Evolutionary conservation across 2,113 vertebrate genomes (phyloP).

Genomic region (Brachyhypopomus occidentalis): DNA sequence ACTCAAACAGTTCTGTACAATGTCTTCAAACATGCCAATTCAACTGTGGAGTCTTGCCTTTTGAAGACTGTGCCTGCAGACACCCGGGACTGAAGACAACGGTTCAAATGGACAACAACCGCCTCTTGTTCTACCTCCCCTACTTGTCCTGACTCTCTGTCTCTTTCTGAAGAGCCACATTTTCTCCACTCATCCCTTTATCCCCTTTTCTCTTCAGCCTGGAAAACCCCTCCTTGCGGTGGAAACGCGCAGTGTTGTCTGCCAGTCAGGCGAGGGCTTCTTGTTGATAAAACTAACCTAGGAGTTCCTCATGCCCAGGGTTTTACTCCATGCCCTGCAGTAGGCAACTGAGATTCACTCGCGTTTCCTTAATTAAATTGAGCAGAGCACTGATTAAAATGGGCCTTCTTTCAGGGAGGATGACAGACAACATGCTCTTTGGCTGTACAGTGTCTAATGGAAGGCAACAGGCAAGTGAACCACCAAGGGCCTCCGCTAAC

Average conservation of each 20-base stretch:
- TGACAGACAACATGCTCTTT: constrained; percentile 37
- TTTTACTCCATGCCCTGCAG: neutral
- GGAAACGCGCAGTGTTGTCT: neutral
- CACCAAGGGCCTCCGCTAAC: constrained; percentile 11
- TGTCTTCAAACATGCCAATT: neutral
- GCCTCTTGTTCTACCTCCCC: neutral
- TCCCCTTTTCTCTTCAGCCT: neutral
- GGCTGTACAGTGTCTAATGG: constrained; percentile 14
- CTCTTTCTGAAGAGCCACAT: neutral
- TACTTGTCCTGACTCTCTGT: neutral
- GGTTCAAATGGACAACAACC: too few relatives aligned
- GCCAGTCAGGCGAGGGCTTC: neutral
- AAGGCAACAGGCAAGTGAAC: constrained; percentile 29
- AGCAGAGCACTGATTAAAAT: constrained; percentile 50
- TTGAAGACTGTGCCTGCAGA: neutral
- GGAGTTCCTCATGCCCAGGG: neutral
- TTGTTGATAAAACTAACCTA: neutral
- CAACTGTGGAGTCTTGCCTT: neutral
- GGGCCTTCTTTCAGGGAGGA: constrained; percentile 35
- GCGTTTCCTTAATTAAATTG: constrained; percentile 51
- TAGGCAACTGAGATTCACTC: constrained; percentile 16
- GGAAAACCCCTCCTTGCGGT: neutral
- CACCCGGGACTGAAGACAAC: too few relatives aligned
- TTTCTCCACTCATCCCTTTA: neutral
- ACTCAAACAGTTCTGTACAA: neutral